Evolutionary conservation across 2,113 vertebrate species (phyloP).

Genomic region (Cryptotis parvus): DNA sequence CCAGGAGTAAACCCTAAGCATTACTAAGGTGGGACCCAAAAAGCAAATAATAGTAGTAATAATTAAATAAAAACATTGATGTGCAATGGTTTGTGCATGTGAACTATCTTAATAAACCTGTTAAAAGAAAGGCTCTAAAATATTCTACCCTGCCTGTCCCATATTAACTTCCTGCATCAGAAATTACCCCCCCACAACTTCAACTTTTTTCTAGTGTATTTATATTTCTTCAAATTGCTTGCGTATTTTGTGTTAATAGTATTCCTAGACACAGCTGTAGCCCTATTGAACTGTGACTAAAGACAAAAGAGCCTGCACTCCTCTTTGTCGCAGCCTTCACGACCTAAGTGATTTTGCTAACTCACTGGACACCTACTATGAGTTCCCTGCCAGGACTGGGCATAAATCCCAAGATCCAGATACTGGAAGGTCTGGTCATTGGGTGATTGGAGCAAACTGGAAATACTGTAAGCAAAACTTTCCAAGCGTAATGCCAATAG

Average conservation of each 20-base stretch:
- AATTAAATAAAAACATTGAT: background rate
- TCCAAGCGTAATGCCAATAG: background rate
- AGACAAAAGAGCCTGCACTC: background rate
- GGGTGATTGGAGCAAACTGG: background rate
- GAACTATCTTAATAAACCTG: background rate
- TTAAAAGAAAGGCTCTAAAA: background rate
- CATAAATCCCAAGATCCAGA: background rate
- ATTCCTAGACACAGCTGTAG: background rate
- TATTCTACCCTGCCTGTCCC: background rate
- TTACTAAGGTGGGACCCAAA: no score
- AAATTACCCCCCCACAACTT: background rate
- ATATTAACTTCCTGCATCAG: background rate
- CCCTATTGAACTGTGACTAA: background rate
- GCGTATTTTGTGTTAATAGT: background rate
- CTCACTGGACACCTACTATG: background rate
- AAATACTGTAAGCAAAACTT: background rate
- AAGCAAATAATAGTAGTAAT: background rate
- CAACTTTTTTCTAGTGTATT: background rate
- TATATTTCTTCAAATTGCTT: background rate
- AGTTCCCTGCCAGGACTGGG: background rate
- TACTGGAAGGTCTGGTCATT: background rate
- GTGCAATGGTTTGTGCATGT: background rate
- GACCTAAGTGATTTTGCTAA: background rate
- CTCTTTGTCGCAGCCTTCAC: background rate
- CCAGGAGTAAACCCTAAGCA: no score